Conservation (phyloP, 2,888 invertebrate genomes). For the Lithophane socia region DNA sequence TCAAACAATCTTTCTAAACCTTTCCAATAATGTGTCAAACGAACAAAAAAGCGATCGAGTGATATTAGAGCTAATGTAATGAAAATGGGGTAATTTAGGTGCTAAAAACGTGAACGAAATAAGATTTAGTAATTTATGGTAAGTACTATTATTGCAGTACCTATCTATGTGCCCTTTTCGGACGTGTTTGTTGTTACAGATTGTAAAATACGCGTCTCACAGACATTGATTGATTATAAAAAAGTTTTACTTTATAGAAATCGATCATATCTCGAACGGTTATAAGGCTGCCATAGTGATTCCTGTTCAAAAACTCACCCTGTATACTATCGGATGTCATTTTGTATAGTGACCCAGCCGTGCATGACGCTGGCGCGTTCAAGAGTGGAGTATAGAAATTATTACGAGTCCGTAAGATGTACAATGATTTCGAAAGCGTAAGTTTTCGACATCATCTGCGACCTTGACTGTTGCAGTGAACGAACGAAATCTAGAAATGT, state of each 20-base stretch:
- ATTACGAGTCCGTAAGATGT: constrained; percentile 18
- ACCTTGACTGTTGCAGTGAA: constrained; percentile 35
- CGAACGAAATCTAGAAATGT: constrained; percentile 30
- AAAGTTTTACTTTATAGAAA: not conserved
- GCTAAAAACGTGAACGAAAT: too few species aligned
- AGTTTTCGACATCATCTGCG: constrained; percentile 34
- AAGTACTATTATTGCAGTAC: not conserved
- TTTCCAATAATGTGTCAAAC: not conserved
- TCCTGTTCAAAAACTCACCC: not conserved
- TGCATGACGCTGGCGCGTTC: constrained; percentile 19
- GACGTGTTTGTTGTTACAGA: not conserved
- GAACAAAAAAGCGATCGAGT: not conserved
- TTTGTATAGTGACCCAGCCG: constrained; percentile 1
- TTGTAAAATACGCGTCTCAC: not conserved
- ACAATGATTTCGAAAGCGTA: constrained; percentile 38
- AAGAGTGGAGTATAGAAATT: not conserved
- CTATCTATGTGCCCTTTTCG: not conserved
- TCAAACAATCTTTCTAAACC: constrained; percentile 1
- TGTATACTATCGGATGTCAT: not conserved
- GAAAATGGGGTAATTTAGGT: not conserved
- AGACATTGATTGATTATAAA: not conserved
- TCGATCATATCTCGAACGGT: not conserved
- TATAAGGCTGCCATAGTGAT: not conserved
- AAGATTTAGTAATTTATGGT: not conserved
- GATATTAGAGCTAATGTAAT: not conserved